These are phyloP conservation scores for Tangara arthus DNA, from an alignment of 2,797 vertebrate species.

Conservation along the genomic window DNA sequence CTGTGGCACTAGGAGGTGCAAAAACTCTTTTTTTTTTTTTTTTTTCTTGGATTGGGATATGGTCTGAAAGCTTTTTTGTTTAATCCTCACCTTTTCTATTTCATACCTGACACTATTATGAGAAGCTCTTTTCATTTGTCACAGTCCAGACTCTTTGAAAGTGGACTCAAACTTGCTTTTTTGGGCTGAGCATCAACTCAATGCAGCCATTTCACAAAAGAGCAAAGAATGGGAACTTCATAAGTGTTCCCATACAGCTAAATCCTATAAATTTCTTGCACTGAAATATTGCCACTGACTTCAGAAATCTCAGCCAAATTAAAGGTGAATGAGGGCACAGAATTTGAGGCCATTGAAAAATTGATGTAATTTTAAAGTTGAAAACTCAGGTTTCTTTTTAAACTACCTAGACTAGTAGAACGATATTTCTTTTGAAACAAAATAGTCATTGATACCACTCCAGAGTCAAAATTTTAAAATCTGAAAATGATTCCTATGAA, in stretches of 20 bases:
- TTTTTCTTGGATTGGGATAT: background rate
- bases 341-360: background rate
- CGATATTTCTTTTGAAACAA: background rate
- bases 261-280: background rate
- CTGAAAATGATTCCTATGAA: background rate
- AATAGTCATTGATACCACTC: no score
- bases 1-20: background rate
- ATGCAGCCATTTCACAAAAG: background rate
- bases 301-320: background rate
- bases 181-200: background rate
- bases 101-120: rapidly evolving
- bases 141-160: background rate
- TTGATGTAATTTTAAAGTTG: background rate
- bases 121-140: background rate
- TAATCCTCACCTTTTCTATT: background rate
- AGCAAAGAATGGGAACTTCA: rapidly evolving
- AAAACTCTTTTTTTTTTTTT: background rate
- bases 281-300: background rate
- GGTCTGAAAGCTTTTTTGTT: background rate
- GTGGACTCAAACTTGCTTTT: background rate
- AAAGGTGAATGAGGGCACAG: background rate
- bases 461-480: background rate
- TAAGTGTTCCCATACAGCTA: background rate
- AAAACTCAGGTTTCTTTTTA: background rate
- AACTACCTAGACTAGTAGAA: background rate